Base-by-base conservation (phyloP, 1,140 invertebrate genomes). In the Calosoma granatense region DNA sequence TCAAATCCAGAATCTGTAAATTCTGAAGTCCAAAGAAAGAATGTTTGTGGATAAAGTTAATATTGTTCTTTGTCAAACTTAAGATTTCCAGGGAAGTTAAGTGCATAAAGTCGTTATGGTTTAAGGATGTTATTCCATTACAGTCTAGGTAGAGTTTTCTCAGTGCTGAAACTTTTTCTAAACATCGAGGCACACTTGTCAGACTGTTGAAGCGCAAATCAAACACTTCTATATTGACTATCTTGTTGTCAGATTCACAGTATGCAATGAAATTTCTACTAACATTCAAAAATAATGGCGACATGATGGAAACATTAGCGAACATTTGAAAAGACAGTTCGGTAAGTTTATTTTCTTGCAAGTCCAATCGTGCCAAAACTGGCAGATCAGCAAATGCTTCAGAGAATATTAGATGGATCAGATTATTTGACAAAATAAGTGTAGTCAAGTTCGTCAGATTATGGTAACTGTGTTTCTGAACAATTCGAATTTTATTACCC, bases 1-100 rank as follows among this genome's bases (percentile, higher is more conserved):
- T 88, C 1, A 94, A 69, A 68, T 94, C 88, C 12, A 94, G 66
- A 54, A 85, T 79, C 69, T 92, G 88, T 6, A 94, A 69, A 36
- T 79, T 81, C 41, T 80, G 75, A 12, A 92, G 65, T 14, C 85
- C 86, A 59, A 80, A 78, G 65, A 91, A 90, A 12, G 88, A 84
- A 69, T 86, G 81, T 65, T 84, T 81, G 66, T 83, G 79, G 51
- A 93, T 68, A n/a, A 78, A 71, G 59, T 79, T 78, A 51, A 93
- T 81, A 56, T 78, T 80, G 67, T 93, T 93, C 63, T 86, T 79
- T 54, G 84, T 77, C 26, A 93, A 69, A 61, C 84, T 85, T 26
- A 93, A 69, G 39, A 83, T 81, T 70, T 92, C 88, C 58, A 92
- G 72, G 55, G 78, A 75, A 26, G 77, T 73, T 14, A 88, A 69